Evolutionary conservation across 2,888 invertebrate genomes (phyloP), one percentile per base, ranked within the genome.

Genomic region (Drosophila testacea): DNA sequence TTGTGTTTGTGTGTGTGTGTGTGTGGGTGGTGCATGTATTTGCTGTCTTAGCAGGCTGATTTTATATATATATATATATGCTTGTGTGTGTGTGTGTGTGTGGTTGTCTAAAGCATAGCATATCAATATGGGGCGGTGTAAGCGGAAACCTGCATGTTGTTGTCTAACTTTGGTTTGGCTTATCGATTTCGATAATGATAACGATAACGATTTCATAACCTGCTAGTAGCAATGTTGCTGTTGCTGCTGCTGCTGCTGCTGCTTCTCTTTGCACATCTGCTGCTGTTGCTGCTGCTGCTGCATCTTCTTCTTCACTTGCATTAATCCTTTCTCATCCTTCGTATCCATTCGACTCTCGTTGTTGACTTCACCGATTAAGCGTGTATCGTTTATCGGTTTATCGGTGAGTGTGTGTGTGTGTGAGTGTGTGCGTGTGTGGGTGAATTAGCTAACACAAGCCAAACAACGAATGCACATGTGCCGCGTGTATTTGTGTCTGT

Each of bases 41-140:
- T 30, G 34, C 63, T 38, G 13, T 30, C 22, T 42, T 22, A 7
- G 22, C 22, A 22, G 22, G 22, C 22, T 2, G 22, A 22, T 22
- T 22, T 22, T 3, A 16, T 16, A 16, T 16, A 16, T 3, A 16
- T 16, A 16, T 16, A 16, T 16, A 16, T 16, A 16, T 16, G 16
- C 16, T 16, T 16, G 16, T 16, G 22, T 22, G 28, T 47, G 28
- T 22, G 42, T 60, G 48, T 63, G 16, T 44, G 57, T 65, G 44
- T 64, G n/a, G 16, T 16, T 16, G 0, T 55, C 7, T 44, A 6
- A 77, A 68, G 75, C 68, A 56, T 56, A 56, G 62, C 62, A 62
- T 67, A 77, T 77, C 73, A 51, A 67, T 73, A 77, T 77, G 67
- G 65, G 61, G 38, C 64, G 39, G 41, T 77, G 68, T 66, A 60